Evolutionary conservation across 2,113 vertebrate species (phyloP).

Genomic region (Myocastor coypus): DNA sequence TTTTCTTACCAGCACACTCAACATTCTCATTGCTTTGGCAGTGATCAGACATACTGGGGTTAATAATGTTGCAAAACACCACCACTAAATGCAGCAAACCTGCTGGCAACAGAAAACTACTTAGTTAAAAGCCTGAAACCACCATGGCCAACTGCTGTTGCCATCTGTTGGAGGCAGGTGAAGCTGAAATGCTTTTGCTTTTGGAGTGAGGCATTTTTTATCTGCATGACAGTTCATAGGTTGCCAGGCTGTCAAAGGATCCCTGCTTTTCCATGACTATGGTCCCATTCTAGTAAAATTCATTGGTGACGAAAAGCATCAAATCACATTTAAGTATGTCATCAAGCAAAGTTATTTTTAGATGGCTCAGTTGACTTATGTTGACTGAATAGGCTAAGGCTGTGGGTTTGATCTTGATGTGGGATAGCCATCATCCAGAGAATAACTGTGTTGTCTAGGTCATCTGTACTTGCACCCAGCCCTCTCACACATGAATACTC

Average conservation of each 20-base stretch:
- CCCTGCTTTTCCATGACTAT: not conserved
- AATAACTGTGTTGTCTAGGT: not conserved
- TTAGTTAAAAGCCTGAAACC: constrained; percentile 41
- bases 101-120: constrained; percentile 40
- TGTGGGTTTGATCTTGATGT: not conserved
- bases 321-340: constrained; percentile 59
- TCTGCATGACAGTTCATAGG: not conserved
- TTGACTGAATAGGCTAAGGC: constrained; percentile 18
- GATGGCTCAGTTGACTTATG: constrained; percentile 33
- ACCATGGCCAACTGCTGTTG: not conserved
- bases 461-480: not conserved
- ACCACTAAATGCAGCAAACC: constrained; percentile 46
- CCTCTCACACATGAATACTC: not conserved
- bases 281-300: not conserved
- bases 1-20: not conserved
- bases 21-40: constrained; percentile 41
- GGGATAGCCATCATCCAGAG: constrained; percentile 1
- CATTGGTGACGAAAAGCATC: constrained; percentile 25
- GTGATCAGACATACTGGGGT: constrained; percentile 46
- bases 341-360: constrained; percentile 59
- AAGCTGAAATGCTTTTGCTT: constrained; percentile 53
- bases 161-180: not conserved
- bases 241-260: constrained; percentile 32
- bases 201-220: constrained; percentile 36
- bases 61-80: constrained; percentile 53